Percentiles rank a stretch among this genome's conserved stretches.
Evolutionary conservation across 2,888 invertebrate genomes (phyloP).

Genomic region (Trissolcus japonicus): DNA sequence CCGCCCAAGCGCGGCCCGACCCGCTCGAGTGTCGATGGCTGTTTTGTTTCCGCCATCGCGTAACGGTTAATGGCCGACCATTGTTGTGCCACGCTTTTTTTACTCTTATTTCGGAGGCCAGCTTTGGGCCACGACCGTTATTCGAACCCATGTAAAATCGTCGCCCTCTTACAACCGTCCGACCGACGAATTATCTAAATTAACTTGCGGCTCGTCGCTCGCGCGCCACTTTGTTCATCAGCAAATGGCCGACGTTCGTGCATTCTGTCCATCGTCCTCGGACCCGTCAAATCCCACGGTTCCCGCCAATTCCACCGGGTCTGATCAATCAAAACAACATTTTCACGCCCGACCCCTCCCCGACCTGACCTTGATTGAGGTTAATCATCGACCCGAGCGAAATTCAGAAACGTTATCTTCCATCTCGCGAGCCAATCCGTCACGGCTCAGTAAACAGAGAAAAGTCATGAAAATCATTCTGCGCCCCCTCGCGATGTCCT

Average conservation of each 20-base stretch:
- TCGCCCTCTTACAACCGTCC: no score
- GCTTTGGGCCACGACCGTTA: neutral
- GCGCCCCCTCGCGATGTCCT: constrained; percentile 1
- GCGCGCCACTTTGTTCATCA: constrained; percentile 1
- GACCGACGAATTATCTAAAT: neutral
- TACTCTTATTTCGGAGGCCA: neutral
- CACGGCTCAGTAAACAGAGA: neutral
- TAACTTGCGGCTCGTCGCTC: neutral
- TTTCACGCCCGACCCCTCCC: neutral
- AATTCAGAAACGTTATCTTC: no score
- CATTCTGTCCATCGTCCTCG: neutral
- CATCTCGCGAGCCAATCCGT: neutral
- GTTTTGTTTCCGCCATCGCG: constrained; percentile 38
- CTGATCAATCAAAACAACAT: constrained; percentile 11
- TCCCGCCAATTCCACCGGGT: constrained; percentile 25
- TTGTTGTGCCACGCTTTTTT: constrained; percentile 30
- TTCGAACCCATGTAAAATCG: no score
- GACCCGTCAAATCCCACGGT: constrained; percentile 12
- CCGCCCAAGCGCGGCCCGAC: no score
- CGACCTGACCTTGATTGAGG: no score
- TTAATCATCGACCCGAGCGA: no score
- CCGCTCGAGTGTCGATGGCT: constrained; percentile 6
- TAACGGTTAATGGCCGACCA: constrained; percentile 44
- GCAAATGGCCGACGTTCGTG: constrained; percentile 29
- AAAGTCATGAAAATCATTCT: constrained; percentile 11